Percentiles rank a stretch among this genome's conserved stretches.
These are phyloP conservation scores for Propithecus coquereli DNA, from an alignment of 2,113 vertebrate species.

Conservation along the genomic window DNA sequence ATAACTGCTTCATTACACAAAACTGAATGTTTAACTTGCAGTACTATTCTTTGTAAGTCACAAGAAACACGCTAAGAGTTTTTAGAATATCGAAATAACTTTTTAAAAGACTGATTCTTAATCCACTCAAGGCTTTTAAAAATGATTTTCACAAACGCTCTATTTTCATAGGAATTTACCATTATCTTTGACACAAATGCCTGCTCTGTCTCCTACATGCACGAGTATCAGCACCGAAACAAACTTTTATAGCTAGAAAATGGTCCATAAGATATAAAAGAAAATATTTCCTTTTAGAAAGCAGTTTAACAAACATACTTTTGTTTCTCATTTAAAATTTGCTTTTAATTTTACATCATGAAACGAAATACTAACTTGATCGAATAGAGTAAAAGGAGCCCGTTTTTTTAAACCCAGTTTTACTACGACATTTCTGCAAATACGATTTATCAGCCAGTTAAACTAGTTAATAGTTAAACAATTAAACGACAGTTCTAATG, in stretches of 20 bases:
- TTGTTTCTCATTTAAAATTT: slow-evolving; percentile 35
- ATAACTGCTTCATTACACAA: slow-evolving; percentile 1
- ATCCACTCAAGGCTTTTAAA: slow-evolving; percentile 15
- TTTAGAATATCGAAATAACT: neutral
- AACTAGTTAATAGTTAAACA: neutral
- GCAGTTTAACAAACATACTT: neutral
- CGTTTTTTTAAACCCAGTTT: slow-evolving; percentile 10
- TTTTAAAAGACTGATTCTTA: neutral
- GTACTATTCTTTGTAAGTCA: neutral
- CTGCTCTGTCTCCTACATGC: neutral
- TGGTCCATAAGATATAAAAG: neutral
- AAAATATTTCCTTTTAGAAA: neutral
- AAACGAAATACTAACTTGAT: neutral
- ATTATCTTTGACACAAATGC: neutral
- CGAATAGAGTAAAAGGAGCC: neutral
- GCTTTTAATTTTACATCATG: neutral
- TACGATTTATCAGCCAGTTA: neutral
- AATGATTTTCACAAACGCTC: neutral
- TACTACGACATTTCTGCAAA: slow-evolving; percentile 25
- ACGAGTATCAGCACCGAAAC: neutral
- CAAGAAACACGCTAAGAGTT: neutral
- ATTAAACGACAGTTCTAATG: neutral
- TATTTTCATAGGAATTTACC: slow-evolving; percentile 6
- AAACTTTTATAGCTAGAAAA: slow-evolving; percentile 3
- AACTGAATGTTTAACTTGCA: slow-evolving; percentile 7